These are phyloP conservation scores for Procambarus clarkii DNA, from an alignment of 1,140 invertebrate genomes.

Conservation along the genomic window DNA sequence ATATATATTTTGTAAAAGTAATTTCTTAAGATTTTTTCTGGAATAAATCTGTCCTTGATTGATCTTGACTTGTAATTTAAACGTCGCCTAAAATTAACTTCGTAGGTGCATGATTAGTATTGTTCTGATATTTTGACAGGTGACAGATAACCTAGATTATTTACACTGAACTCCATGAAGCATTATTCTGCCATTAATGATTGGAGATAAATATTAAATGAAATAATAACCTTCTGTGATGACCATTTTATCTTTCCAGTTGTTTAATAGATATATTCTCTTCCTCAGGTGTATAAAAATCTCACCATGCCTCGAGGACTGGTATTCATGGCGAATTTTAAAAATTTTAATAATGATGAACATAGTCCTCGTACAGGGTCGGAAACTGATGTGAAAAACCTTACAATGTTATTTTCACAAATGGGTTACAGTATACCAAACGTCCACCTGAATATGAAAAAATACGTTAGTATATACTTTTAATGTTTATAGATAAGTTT, in stretches of 20 bases:
- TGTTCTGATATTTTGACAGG: no score
- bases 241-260: background rate
- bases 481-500: no score
- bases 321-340: conserved; percentile 55
- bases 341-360: background rate
- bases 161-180: background rate
- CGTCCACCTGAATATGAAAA: conserved; percentile 33
- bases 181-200: background rate
- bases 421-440: conserved; percentile 57
- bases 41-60: no score
- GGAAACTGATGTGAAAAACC: conserved; percentile 49
- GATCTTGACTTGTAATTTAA: no score
- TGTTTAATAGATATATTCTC: background rate
- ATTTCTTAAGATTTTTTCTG: no score
- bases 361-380: conserved; percentile 30
- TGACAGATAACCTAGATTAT: no score
- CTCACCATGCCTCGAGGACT: conserved; percentile 39
- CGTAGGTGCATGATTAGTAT: no score
- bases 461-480: conserved; percentile 41
- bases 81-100: no score
- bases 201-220: background rate
- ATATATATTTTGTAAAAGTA: no score
- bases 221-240: background rate
- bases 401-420: conserved; percentile 29
- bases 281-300: conserved; percentile 47